phyloP scores from a whole-genome alignment of 2,888 invertebrate species.

The Hirtodrosophila alboralis region DNA sequence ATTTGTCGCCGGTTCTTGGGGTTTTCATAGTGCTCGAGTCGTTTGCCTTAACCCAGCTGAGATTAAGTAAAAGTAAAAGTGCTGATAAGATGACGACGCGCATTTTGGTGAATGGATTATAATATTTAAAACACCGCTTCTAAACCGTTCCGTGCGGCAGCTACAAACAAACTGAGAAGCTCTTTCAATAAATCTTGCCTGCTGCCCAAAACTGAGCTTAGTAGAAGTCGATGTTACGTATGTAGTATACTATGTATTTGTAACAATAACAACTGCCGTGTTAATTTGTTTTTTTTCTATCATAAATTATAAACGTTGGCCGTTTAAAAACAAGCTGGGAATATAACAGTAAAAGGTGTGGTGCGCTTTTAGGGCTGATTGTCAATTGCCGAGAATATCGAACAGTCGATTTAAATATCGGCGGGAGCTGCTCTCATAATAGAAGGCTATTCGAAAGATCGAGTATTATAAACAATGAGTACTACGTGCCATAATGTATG shows the following conservation, averaged over 20 bases:
- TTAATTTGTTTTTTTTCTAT: too few species aligned
- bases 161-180: slow-evolving; percentile 45
- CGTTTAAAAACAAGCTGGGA: slow-evolving; percentile 14
- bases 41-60: slow-evolving; percentile 41
- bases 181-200: slow-evolving; percentile 12
- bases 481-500: too few species aligned
- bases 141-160: slow-evolving; percentile 38
- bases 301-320: too few species aligned
- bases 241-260: neutral
- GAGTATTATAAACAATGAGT: too few species aligned
- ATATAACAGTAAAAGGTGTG: slow-evolving; percentile 3
- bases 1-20: slow-evolving; percentile 17
- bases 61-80: slow-evolving; percentile 50
- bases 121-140: slow-evolving; percentile 21
- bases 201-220: slow-evolving; percentile 12
- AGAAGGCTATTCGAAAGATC: too few species aligned
- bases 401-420: neutral
- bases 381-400: neutral
- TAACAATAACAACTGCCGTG: slow-evolving; percentile 16
- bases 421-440: too few species aligned
- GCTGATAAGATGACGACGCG: slow-evolving; percentile 60
- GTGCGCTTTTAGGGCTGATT: slow-evolving; percentile 14
- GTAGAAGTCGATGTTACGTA: slow-evolving; percentile 12
- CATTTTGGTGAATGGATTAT: slow-evolving; percentile 39
- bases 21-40: slow-evolving; percentile 4